These are phyloP conservation scores for Lasaia peninsularis DNA, from an alignment of 1,140 invertebrate species.

Conservation along the genomic window DNA sequence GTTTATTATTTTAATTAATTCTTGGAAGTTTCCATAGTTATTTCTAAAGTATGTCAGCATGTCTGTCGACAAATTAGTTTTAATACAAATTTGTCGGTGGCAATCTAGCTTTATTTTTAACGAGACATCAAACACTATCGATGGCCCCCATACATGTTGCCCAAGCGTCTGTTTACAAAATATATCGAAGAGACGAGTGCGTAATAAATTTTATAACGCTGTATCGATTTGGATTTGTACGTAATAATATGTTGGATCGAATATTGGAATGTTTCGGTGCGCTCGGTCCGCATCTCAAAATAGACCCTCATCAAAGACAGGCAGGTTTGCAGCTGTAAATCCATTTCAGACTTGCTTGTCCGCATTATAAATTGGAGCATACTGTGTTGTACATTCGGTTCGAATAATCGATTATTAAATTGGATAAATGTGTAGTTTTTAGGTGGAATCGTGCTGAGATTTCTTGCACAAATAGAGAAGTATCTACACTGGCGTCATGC, in stretches of 20 bases:
- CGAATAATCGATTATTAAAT: slow-evolving; percentile 1
- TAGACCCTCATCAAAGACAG: slow-evolving; percentile 77
- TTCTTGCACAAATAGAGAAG: no score
- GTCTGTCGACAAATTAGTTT: slow-evolving; percentile 72
- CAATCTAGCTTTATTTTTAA: slow-evolving; percentile 69
- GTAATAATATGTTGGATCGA: slow-evolving; percentile 74
- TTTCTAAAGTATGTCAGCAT: slow-evolving; percentile 54
- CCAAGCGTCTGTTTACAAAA: slow-evolving; percentile 72
- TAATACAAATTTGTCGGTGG: slow-evolving; percentile 57
- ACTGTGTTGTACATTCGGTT: slow-evolving; percentile 8
- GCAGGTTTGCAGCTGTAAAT: slow-evolving; percentile 76
- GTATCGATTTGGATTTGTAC: slow-evolving; percentile 69
- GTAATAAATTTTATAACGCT: slow-evolving; percentile 76
- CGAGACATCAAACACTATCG: slow-evolving; percentile 74
- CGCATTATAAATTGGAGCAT: slow-evolving; percentile 70
- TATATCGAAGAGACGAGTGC: slow-evolving; percentile 67
- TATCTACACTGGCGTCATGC: no score
- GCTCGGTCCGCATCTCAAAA: slow-evolving; percentile 68
- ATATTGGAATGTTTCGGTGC: slow-evolving; percentile 73
- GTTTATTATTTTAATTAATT: slow-evolving; percentile 66
- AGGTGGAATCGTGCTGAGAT: not conserved
- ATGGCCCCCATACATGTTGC: slow-evolving; percentile 50
- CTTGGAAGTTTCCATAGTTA: slow-evolving; percentile 52
- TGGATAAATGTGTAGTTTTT: not conserved
- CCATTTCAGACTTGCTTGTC: slow-evolving; percentile 73